Percentiles rank a stretch among this genome's conserved stretches.
Conservation (phyloP, 2,113 vertebrate species). For the Lophius piscatorius region DNA sequence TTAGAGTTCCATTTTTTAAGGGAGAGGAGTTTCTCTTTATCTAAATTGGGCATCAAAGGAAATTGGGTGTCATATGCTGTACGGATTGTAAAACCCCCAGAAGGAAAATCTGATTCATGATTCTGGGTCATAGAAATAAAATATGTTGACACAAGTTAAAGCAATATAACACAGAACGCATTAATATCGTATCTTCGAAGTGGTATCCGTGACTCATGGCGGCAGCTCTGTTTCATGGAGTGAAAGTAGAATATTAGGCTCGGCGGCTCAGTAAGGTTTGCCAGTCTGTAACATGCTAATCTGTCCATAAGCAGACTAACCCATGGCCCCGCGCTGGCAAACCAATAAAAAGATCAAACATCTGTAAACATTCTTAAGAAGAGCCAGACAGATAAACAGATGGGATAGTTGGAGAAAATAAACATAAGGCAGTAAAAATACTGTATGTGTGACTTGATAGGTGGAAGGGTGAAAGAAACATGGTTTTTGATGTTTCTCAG, state of each 20-base stretch:
- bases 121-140: neutral
- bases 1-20: no score
- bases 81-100: no score
- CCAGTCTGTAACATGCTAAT: slow-evolving; percentile 47
- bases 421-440: neutral
- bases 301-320: slow-evolving; percentile 39
- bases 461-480: no score
- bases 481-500: no score
- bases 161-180: neutral
- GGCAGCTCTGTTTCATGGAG: slow-evolving; percentile 24
- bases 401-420: neutral
- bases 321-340: slow-evolving; percentile 21
- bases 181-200: slow-evolving; percentile 3
- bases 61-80: no score
- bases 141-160: no score
- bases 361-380: slow-evolving; percentile 22
- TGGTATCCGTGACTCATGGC: slow-evolving; percentile 9
- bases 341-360: slow-evolving; percentile 1
- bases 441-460: neutral
- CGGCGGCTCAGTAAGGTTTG: slow-evolving; percentile 16
- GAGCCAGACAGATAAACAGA: neutral
- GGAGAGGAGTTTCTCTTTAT: no score
- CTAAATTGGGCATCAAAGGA: no score
- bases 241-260: slow-evolving; percentile 17
- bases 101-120: neutral